These are phyloP conservation scores for Antheraea assamensis DNA, from an alignment of 2,888 invertebrate species.

Conservation along the genomic window DNA sequence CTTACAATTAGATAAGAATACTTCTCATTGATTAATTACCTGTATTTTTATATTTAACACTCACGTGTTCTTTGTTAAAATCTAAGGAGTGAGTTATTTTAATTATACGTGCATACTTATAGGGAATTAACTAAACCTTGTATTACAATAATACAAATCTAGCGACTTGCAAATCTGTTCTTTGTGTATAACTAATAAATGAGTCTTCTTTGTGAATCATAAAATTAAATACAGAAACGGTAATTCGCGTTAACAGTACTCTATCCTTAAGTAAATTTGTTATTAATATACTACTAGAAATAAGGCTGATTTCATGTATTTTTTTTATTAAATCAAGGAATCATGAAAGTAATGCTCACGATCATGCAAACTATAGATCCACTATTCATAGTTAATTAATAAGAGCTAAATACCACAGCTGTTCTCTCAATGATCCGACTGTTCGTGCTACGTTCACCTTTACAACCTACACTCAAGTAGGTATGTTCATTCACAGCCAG, in stretches of 20 bases:
- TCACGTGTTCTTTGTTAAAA: background rate
- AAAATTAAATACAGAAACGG: background rate
- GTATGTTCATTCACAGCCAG: slow-evolving; percentile 17
- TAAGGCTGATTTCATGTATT: background rate
- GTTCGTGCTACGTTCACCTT: background rate
- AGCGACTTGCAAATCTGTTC: background rate
- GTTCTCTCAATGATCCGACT: slow-evolving; percentile 5
- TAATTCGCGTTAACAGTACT: background rate
- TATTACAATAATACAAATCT: background rate
- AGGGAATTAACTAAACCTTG: background rate
- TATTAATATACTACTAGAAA: background rate
- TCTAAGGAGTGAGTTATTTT: background rate
- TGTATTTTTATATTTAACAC: background rate
- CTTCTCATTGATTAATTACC: background rate
- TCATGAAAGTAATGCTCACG: background rate
- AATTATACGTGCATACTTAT: background rate
- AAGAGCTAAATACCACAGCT: slow-evolving; percentile 5
- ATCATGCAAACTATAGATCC: background rate
- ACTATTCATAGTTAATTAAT: background rate
- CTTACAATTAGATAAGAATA: background rate
- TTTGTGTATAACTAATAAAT: background rate
- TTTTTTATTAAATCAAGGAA: background rate
- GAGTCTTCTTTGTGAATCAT: background rate
- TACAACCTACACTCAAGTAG: slow-evolving; percentile 9
- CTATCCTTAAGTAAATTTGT: background rate